Base-by-base conservation (phyloP, 2,888 invertebrate species). In the Trissolcus japonicus region DNA sequence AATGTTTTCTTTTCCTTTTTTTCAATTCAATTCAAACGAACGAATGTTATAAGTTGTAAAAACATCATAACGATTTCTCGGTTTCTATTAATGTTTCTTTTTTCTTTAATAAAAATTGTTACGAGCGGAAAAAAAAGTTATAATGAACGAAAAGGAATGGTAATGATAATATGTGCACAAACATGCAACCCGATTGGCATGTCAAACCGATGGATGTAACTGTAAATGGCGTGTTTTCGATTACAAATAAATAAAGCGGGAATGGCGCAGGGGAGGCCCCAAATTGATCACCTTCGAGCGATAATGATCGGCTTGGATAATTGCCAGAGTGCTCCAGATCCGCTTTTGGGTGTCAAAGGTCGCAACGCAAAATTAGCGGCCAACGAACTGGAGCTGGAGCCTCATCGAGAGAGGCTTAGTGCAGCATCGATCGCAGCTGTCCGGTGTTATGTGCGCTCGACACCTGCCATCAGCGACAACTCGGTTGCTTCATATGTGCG, bases 381-480 rank as follows among this genome's bases (percentile, higher is more conserved):
- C 71, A 61, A 17, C 60, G 54, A 54, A 51, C 48, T 16, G 53
- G 46, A 35, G 53, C 54, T 21, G 79, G 77, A 79, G 75, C 72
- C 75, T 81, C 66, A 81, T 82, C 84, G 86, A 85, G 83, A 83
- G 46, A 46, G 46, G 16, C 6, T 6, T 6, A 46, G 6, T 85
- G 84, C 84, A 85, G 84, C 85, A 86, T 85, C 84, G 87, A 85
- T 85, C 86, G 86, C 88, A 87, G 87, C 87, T 87, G 87, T 86
- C 86, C 46, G 7, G 83, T 35, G 46, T 43, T 46, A 16, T 16
- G 46, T 46, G n/a, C 46, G 46, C 46, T 16, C 81, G 82, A 86
- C 88, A 88, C 88, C 88, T 88, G 88, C 88, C 86, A 86, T 87
- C 86, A 85, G 46, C 83, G 82, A 83, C 83, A 76, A 79, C 82